Conservation (phyloP, 2,888 invertebrate genomes). For the Volucella inanis region DNA sequence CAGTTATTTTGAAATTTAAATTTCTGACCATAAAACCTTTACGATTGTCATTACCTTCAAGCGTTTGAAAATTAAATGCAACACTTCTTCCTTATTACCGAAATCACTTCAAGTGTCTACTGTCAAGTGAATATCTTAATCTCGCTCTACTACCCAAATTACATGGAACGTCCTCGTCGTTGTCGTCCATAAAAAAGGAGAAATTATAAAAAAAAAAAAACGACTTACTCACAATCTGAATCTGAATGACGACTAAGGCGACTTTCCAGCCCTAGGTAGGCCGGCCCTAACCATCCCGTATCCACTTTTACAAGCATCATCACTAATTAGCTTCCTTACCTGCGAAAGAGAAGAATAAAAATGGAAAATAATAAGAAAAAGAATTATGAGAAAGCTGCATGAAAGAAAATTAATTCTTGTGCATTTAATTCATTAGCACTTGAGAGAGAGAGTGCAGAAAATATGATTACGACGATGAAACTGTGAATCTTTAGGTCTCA, state of each 20-base stretch:
- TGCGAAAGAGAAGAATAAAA: conserved; percentile 35
- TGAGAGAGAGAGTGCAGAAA: conserved; percentile 52
- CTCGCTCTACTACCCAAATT: conserved; percentile 18
- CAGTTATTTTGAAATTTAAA: too few species aligned
- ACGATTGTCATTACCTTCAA: too few species aligned
- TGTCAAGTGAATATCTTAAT: conserved; percentile 8
- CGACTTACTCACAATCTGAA: conserved; percentile 20
- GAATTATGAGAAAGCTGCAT: conserved; percentile 13
- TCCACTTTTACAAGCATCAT: conserved; percentile 12
- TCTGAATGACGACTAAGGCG: conserved; percentile 41
- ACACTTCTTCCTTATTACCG: too few species aligned
- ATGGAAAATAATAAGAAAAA: conserved; percentile 16
- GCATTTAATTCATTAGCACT: conserved; percentile 58
- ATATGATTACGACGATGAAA: conserved; percentile 57
- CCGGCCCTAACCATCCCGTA: background rate
- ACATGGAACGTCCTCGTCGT: conserved; percentile 5
- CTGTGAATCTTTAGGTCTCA: background rate
- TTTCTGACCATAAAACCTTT: too few species aligned
- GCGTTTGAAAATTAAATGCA: too few species aligned
- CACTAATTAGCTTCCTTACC: conserved; percentile 72
- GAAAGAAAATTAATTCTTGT: conserved; percentile 56
- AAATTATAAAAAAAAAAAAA: conserved; percentile 30
- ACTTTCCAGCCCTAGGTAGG: conserved; percentile 12
- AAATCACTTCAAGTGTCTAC: too few species aligned
- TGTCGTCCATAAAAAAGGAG: too few species aligned